Conservation (phyloP, 2,113 vertebrate genomes). For the Brachionichthys hirsutus region DNA sequence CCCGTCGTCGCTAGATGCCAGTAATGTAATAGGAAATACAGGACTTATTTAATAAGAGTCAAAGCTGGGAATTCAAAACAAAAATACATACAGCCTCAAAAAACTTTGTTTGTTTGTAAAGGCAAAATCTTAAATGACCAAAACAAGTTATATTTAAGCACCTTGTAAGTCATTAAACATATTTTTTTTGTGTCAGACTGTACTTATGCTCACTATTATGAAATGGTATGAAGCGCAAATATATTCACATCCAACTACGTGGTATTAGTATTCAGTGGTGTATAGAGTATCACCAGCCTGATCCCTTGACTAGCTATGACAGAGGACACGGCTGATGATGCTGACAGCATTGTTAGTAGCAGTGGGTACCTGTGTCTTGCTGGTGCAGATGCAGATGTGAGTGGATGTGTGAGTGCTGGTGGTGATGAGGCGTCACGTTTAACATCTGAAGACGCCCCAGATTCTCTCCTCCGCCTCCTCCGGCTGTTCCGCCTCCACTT, state of each 20-base stretch:
- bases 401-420: constrained; percentile 99
- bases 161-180: no score
- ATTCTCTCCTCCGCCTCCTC: constrained; percentile 88
- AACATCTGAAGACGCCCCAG: constrained; percentile 96
- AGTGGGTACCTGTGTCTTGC: constrained; percentile 93
- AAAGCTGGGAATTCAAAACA: constrained; percentile 27
- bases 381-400: constrained; percentile 98
- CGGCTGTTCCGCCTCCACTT: constrained; percentile 81
- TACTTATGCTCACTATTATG: background rate
- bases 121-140: no score
- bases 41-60: constrained; percentile 75
- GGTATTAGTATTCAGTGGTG: background rate
- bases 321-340: background rate
- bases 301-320: background rate
- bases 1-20: constrained; percentile 89
- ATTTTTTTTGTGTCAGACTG: no score
- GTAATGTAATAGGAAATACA: constrained; percentile 79
- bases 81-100: background rate
- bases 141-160: no score
- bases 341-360: constrained; percentile 59
- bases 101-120: no score
- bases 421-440: constrained; percentile 97
- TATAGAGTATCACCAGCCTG: background rate
- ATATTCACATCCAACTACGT: background rate
- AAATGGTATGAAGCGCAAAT: background rate